Base-by-base conservation (phyloP, 2,797 vertebrate species). In the Crypturellus tataupa region DNA sequence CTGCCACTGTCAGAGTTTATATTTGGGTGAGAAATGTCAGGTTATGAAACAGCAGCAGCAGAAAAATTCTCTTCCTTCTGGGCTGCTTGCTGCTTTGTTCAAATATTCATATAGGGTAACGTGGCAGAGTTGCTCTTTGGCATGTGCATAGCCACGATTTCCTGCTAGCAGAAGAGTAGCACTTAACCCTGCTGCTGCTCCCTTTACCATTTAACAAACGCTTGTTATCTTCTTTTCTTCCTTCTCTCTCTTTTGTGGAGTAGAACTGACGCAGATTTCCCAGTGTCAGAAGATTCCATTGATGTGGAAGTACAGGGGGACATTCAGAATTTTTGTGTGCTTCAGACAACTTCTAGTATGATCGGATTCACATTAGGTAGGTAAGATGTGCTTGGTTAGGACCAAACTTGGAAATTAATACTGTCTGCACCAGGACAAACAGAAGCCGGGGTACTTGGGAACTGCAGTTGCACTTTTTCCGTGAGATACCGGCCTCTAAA, bases 1-100 rank as follows among this genome's bases (percentile, higher is more conserved):
- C n/a, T 44, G 25, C 13, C 51, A 29, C 31, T 69, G 49, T 53
- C 64, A 16, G 55, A 56, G 19, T 67, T 92, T 21, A 73, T 87
- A 88, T 90, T 62, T 53, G 58, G 31, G 31, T 84, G 60, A 93
- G 81, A 95, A 84, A 29, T 85, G 72, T 85, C 69, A 33, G 13
- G 42, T 31, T 60, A 6, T 59, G 47, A 33, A 87, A 59, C 78
- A 21, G 6, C 40, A 75, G 56, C 63, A 70, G 67, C 71, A 89
- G 69, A 16, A 83, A 78, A 56, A 68, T 35, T 44, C 58, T 31
- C 46, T 2, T 79, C 68, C 29, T 69, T 89, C 82, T 55, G 62
- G 72, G 35, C 73, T 63, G 33, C 25, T 67, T 27, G 47, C 63
- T 90, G 46, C 65, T 17, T 78, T 88, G 84, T 53, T 64, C 56